These are phyloP conservation scores for Caenorhabditis sinica DNA, from an alignment of 2,888 invertebrate species.

Conservation along the genomic window DNA sequence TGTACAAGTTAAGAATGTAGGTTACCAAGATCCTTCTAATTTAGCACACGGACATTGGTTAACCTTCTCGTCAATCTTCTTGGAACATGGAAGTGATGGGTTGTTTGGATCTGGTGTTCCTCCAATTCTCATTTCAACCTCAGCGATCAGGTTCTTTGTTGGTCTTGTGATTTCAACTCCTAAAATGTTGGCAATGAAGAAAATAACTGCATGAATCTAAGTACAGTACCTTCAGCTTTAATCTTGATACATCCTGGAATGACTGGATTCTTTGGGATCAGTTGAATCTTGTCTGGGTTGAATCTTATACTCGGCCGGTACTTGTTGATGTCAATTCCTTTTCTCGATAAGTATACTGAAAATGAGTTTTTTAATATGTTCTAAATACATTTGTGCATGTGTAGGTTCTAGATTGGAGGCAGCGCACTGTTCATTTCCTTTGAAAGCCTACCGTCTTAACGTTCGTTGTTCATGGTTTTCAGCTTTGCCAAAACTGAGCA, in stretches of 20 bases:
- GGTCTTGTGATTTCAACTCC: conserved; percentile 66
- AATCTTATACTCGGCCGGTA: conserved; percentile 82
- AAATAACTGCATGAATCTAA: neutral
- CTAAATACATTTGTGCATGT: too few species aligned
- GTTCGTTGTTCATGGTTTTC: too few species aligned
- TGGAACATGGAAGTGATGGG: conserved; percentile 82
- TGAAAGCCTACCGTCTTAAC: too few species aligned
- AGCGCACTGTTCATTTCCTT: too few species aligned
- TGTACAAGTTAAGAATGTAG: neutral
- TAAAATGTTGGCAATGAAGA: neutral
- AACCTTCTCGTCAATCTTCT: conserved; percentile 83
- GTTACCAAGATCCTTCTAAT: conserved; percentile 82
- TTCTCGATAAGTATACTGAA: conserved; percentile 81
- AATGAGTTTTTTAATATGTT: conserved; percentile 10
- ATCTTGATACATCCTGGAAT: conserved; percentile 83
- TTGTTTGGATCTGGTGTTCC: conserved; percentile 82
- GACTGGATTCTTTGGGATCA: conserved; percentile 83
- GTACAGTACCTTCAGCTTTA: conserved; percentile 79
- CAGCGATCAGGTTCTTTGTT: conserved; percentile 81
- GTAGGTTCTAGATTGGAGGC: too few species aligned
- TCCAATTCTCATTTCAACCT: conserved; percentile 83
- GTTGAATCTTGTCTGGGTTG: conserved; percentile 83
- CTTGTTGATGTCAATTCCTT: conserved; percentile 82
- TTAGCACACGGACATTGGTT: conserved; percentile 83
- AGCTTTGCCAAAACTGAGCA: too few species aligned